These are phyloP conservation scores for Agrilus biguttatus DNA, from an alignment of 2,888 invertebrate genomes.

Conservation along the genomic window DNA sequence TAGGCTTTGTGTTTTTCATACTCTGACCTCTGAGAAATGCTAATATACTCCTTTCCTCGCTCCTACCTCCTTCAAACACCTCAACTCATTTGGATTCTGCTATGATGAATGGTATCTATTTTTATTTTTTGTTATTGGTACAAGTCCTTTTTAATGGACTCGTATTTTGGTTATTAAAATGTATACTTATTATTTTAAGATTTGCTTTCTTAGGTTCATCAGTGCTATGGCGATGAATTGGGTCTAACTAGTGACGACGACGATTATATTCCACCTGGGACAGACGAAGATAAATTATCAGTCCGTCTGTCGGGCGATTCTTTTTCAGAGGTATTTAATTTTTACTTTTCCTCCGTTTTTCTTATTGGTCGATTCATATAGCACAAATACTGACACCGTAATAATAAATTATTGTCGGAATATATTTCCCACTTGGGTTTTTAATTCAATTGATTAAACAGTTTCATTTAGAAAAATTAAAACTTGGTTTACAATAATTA, in stretches of 20 bases:
- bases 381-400: conserved; percentile 1
- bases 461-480: no score
- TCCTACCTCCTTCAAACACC: no score
- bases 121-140: no score
- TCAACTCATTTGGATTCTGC: no score
- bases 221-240: conserved; percentile 85
- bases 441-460: no score
- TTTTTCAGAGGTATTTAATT: conserved; percentile 18
- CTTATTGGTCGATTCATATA: background rate
- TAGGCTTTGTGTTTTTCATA: no score
- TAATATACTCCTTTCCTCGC: no score
- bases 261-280: conserved; percentile 55
- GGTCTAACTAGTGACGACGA: conserved; percentile 90
- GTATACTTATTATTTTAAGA: background rate
- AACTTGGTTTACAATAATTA: no score
- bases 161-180: background rate
- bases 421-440: background rate
- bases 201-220: conserved; percentile 51
- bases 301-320: conserved; percentile 37
- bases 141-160: background rate
- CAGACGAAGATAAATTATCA: conserved; percentile 37
- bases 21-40: no score
- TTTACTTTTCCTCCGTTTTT: background rate
- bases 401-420: background rate
- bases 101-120: no score